phyloP scores from a whole-genome alignment of 2,797 vertebrate genomes.

The Hirundo rustica region DNA sequence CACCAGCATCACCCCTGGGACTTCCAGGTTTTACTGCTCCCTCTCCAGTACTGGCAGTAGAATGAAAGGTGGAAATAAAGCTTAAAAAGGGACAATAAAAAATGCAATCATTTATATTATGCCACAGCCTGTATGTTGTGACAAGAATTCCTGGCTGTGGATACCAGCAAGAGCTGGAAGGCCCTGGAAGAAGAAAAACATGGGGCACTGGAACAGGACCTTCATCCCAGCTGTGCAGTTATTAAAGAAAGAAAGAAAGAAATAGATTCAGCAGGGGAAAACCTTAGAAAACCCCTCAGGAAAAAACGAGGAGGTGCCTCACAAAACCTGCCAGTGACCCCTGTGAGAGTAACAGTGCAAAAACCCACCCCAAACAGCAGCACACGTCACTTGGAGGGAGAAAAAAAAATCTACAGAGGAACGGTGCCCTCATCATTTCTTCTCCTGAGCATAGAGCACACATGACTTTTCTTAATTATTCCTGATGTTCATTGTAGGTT shows the following conservation, averaged over 20 bases:
- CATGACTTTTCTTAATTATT: conserved; percentile 58
- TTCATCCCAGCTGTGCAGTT: neutral
- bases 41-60: neutral
- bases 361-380: neutral
- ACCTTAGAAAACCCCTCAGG: neutral
- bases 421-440: neutral
- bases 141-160: neutral
- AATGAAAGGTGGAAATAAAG: neutral
- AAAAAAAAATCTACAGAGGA: neutral
- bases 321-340: neutral
- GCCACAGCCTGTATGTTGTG: neutral
- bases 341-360: neutral
- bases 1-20: conserved; percentile 49
- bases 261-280: neutral
- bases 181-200: neutral
- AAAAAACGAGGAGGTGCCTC: neutral
- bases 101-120: neutral
- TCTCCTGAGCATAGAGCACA: neutral
- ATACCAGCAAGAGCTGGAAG: neutral
- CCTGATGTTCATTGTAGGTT: conserved; percentile 71
- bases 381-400: neutral
- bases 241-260: neutral
- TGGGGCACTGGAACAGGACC: neutral
- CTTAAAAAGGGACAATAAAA: neutral
- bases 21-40: conserved; percentile 65